phyloP scores from a whole-genome alignment of 2,113 vertebrate species.

The Thunnus maccoyii region DNA sequence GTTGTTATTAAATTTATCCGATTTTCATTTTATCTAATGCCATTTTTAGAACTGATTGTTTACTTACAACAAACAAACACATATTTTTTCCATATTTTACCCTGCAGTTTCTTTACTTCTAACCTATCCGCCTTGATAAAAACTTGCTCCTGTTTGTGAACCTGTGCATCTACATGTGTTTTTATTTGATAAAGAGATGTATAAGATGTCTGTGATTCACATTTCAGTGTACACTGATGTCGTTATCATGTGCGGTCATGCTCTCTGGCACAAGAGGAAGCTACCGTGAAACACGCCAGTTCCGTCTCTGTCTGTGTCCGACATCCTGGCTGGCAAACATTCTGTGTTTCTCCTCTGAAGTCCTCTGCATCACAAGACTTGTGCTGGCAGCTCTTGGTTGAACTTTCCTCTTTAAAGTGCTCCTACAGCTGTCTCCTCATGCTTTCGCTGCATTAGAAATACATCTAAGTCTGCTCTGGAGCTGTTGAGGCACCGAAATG shows the following conservation, averaged over 20 bases:
- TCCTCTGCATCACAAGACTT: constrained; percentile 15
- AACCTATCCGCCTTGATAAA: not conserved
- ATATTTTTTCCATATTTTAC: not conserved
- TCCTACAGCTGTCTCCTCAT: constrained; percentile 22
- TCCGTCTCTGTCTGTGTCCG: constrained; percentile 24
- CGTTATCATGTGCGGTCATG: constrained; percentile 62
- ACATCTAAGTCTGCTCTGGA: not conserved
- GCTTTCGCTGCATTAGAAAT: constrained; percentile 17
- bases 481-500: constrained; percentile 8
- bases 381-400: constrained; percentile 30
- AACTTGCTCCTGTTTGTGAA: not conserved
- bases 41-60: not conserved
- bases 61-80: not conserved
- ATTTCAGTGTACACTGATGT: constrained; percentile 43
- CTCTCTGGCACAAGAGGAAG: constrained; percentile 22
- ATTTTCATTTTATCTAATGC: not conserved
- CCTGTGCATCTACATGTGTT: not conserved
- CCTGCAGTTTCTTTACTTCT: not conserved
- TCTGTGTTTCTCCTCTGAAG: constrained; percentile 29
- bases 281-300: constrained; percentile 34
- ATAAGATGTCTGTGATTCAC: constrained; percentile 34
- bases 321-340: constrained; percentile 48
- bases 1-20: too few relatives aligned
- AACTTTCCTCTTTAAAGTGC: constrained; percentile 24
- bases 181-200: not conserved